phyloP scores from a whole-genome alignment of 2,888 invertebrate genomes.

The Amiota minor region DNA sequence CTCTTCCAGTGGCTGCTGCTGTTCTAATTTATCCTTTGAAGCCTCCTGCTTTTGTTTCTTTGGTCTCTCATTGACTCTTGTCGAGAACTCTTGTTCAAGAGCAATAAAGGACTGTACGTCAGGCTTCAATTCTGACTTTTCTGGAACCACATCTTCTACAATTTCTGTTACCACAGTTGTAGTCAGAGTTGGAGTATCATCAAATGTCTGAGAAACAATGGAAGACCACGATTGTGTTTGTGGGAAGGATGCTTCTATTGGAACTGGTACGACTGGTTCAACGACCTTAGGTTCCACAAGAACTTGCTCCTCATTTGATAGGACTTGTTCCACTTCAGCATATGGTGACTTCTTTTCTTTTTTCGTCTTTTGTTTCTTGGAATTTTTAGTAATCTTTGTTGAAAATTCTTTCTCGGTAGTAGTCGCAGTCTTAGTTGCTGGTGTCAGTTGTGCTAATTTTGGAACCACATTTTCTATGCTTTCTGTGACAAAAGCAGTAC shows the following conservation, averaged over 20 bases:
- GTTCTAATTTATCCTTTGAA: conserved; percentile 13
- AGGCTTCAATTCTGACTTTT: not conserved
- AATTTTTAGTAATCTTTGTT: not conserved
- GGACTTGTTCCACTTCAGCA: not conserved
- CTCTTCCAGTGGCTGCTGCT: not conserved
- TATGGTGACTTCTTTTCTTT: conserved; percentile 26
- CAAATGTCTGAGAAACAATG: conserved; percentile 31
- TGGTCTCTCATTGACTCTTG: conserved; percentile 19
- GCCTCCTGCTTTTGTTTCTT: conserved; percentile 38
- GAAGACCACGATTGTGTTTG: conserved; percentile 52
- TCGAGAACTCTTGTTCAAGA: not conserved
- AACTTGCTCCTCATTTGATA: not conserved
- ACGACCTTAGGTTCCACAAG: not conserved
- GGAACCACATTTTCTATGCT: not conserved
- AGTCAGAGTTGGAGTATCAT: conserved; percentile 8
- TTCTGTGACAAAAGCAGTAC: not conserved
- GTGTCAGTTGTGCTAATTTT: not conserved
- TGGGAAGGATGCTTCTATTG: conserved; percentile 16
- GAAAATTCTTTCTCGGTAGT: not conserved
- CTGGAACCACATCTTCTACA: not conserved
- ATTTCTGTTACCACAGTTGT: conserved; percentile 10
- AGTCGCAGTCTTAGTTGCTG: conserved; percentile 25
- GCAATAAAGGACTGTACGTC: not conserved
- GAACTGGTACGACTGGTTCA: conserved; percentile 10
- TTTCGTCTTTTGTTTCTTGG: conserved; percentile 28